Conservation (phyloP, 1,140 invertebrate genomes). For the Dreissena polymorpha region DNA sequence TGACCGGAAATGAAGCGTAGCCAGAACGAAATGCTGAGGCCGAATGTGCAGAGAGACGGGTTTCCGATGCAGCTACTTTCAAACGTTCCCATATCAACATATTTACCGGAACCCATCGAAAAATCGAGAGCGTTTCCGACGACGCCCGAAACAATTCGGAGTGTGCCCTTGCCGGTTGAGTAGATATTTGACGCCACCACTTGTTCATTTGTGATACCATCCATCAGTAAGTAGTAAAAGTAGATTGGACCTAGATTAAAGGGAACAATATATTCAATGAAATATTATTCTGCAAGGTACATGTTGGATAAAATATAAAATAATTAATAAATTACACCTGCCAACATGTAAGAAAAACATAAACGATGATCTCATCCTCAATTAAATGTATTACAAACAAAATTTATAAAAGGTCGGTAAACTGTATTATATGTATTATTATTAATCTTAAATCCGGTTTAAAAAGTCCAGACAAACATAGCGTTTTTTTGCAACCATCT, state of each 20-base stretch:
- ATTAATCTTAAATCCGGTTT: too few relatives aligned
- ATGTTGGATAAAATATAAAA: too few relatives aligned
- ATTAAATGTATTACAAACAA: too few relatives aligned
- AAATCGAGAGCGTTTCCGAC: conserved; percentile 68
- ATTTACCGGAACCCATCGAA: conserved; percentile 63
- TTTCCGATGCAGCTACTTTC: conserved; percentile 72
- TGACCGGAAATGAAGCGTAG: conserved; percentile 64
- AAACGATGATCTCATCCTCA: too few relatives aligned
- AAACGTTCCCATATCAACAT: conserved; percentile 70
- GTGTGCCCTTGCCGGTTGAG: conserved; percentile 59
- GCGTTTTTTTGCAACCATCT: too few relatives aligned
- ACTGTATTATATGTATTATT: too few relatives aligned
- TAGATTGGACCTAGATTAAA: conserved; percentile 71
- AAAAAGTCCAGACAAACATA: too few relatives aligned
- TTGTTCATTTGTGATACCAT: conserved; percentile 59
- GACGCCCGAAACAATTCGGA: conserved; percentile 62
- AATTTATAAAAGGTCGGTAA: too few relatives aligned
- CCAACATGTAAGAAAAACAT: too few relatives aligned
- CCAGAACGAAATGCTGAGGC: conserved; percentile 75
- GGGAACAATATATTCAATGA: too few relatives aligned
- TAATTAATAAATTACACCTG: too few relatives aligned
- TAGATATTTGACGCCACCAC: conserved; percentile 58
- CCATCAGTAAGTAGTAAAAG: conserved; percentile 72
- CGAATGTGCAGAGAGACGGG: conserved; percentile 68
- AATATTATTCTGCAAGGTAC: too few relatives aligned